Percentiles rank a stretch among this genome's conserved stretches.
Conservation (phyloP, 2,888 invertebrate species). For the Galeruca laticollis region DNA sequence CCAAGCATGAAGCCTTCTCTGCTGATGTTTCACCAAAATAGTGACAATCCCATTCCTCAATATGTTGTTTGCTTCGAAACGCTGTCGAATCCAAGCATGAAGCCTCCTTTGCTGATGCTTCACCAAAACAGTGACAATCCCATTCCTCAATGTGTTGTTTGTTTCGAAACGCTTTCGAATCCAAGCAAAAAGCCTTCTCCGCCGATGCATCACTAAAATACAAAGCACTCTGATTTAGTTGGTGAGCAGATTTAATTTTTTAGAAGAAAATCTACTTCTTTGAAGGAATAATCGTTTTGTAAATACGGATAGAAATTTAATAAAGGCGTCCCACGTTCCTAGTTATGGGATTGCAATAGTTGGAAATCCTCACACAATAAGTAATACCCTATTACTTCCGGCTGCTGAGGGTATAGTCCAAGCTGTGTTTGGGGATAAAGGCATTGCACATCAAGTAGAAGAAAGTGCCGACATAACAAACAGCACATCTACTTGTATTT, state of each 20-base stretch:
- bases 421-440: not conserved
- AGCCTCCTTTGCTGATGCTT: too few relatives aligned
- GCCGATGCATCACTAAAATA: conserved; percentile 4
- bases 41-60: too few relatives aligned
- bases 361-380: too few relatives aligned
- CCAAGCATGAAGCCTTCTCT: too few relatives aligned
- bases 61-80: too few relatives aligned
- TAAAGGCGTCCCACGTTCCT: not conserved
- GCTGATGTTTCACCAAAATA: too few relatives aligned
- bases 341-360: not conserved
- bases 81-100: too few relatives aligned
- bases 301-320: not conserved
- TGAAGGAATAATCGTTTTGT: not conserved
- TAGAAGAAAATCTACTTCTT: not conserved
- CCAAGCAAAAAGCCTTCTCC: conserved; percentile 1
- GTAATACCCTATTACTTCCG: too few relatives aligned
- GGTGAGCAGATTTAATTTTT: conserved; percentile 6
- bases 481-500: too few relatives aligned
- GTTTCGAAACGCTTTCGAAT: conserved; percentile 8
- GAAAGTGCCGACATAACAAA: not conserved
- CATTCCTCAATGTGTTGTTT: conserved; percentile 39
- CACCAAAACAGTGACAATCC: too few relatives aligned
- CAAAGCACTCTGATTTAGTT: conserved; percentile 12
- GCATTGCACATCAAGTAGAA: not conserved
- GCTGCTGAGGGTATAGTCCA: too few relatives aligned